Evolutionary conservation across 2,113 vertebrate species (phyloP).

Genomic region (Emydura subglobosa): DNA sequence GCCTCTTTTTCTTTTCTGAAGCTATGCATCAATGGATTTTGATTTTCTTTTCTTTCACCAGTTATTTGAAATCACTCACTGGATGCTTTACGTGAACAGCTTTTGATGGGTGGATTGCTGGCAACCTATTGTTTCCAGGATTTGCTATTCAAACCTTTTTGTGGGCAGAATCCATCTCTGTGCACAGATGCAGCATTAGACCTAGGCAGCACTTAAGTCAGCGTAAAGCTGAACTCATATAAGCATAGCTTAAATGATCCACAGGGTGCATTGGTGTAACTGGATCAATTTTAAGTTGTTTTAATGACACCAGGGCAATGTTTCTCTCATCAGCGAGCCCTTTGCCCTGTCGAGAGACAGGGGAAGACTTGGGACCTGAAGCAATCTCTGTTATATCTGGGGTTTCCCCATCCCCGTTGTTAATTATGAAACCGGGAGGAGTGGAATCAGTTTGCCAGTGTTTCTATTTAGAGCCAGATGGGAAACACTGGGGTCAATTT

Average conservation of each 20-base stretch:
- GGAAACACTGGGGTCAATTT: not conserved
- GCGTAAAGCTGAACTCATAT: not conserved
- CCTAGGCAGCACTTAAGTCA: not conserved
- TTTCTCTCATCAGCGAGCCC: not conserved
- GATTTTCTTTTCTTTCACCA: fast-evolving
- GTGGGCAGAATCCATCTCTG: not conserved
- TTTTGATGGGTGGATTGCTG: fast-evolving
- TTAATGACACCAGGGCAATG: not conserved
- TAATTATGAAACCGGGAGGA: fast-evolving
- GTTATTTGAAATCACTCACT: not conserved
- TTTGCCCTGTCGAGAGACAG: not conserved
- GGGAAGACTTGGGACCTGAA: not conserved
- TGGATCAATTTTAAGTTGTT: not conserved
- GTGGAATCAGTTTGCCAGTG: not conserved
- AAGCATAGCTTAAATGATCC: not conserved
- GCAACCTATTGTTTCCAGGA: fast-evolving
- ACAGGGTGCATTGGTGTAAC: not conserved
- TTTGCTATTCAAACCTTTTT: fast-evolving
- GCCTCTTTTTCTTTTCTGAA: not conserved
- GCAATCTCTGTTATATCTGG: not conserved
- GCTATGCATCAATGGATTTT: not conserved
- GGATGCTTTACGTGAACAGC: not conserved
- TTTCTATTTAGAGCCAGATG: not conserved
- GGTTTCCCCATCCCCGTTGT: not conserved
- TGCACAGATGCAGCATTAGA: fast-evolving